A percentile compares a stretch with the other conserved stretches of the same genome.
Conservation (phyloP, 1,140 invertebrate species). For the Lineus longissimus region DNA sequence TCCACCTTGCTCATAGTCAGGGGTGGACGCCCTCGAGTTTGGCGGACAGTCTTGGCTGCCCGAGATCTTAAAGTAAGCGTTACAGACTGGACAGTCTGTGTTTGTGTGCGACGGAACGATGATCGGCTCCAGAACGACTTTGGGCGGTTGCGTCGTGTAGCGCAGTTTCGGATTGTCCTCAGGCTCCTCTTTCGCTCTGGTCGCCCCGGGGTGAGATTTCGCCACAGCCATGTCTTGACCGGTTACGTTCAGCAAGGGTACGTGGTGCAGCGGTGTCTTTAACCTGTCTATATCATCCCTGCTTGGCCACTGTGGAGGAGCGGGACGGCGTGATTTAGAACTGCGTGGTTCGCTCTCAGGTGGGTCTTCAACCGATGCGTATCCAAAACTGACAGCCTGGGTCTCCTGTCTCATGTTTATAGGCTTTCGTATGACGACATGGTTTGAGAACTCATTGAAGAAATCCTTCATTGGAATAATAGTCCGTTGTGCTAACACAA, state of each 20-base stretch:
- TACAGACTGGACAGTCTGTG: slow-evolving; percentile 29
- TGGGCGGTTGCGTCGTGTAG: not conserved
- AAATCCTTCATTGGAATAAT: no score
- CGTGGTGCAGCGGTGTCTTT: not conserved
- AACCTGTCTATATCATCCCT: not conserved
- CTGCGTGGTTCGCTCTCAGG: no score
- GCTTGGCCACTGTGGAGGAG: not conserved
- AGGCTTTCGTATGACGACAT: no score
- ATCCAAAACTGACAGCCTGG: no score
- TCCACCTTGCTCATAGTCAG: no score
- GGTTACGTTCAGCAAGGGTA: not conserved
- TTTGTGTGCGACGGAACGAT: slow-evolving; percentile 29
- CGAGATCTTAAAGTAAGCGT: slow-evolving; percentile 11
- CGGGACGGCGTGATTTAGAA: not conserved
- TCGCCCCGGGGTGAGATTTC: not conserved
- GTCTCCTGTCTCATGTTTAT: no score
- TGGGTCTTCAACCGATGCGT: no score
- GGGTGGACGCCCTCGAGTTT: slow-evolving; percentile 8
- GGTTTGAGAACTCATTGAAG: no score
- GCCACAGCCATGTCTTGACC: not conserved
- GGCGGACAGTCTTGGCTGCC: slow-evolving; percentile 21
- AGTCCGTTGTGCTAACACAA: no score
- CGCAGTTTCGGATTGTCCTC: not conserved
- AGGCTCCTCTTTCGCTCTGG: not conserved
- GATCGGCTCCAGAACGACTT: slow-evolving; percentile 22